Conservation (phyloP, 2,797 vertebrate genomes). For the Poecilia wingei region DNA sequence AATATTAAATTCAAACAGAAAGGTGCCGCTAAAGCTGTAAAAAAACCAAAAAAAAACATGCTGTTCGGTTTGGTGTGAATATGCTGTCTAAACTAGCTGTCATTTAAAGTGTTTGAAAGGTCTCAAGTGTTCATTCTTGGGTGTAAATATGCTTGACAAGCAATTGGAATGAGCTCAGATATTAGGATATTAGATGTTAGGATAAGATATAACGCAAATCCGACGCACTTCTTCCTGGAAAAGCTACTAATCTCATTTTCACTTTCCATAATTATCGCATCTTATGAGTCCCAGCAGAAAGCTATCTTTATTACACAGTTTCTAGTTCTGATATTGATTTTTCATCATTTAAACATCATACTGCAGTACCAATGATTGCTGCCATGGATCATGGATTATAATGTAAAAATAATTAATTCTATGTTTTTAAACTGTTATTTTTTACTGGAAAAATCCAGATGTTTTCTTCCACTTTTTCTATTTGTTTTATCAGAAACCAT, state of each 20-base stretch:
- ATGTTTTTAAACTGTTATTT: background rate
- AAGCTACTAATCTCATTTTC: conserved; percentile 24
- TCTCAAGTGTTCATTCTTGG: conserved; percentile 25
- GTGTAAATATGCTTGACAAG: conserved; percentile 30
- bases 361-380: background rate
- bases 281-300: conserved; percentile 9
- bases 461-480: background rate
- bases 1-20: background rate
- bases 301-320: background rate
- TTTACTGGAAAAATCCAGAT: background rate
- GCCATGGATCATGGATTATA: background rate
- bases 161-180: conserved; percentile 7
- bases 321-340: conserved; percentile 9
- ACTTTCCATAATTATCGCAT: conserved; percentile 22
- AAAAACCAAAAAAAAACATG: background rate
- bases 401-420: background rate
- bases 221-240: conserved; percentile 33
- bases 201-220: conserved; percentile 4
- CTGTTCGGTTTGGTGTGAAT: background rate
- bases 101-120: conserved; percentile 5
- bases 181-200: conserved; percentile 1
- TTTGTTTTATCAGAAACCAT: background rate
- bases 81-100: conserved; percentile 14
- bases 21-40: background rate
- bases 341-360: background rate